Conservation (phyloP, 2,888 invertebrate species). For the Tortrix viridana region DNA sequence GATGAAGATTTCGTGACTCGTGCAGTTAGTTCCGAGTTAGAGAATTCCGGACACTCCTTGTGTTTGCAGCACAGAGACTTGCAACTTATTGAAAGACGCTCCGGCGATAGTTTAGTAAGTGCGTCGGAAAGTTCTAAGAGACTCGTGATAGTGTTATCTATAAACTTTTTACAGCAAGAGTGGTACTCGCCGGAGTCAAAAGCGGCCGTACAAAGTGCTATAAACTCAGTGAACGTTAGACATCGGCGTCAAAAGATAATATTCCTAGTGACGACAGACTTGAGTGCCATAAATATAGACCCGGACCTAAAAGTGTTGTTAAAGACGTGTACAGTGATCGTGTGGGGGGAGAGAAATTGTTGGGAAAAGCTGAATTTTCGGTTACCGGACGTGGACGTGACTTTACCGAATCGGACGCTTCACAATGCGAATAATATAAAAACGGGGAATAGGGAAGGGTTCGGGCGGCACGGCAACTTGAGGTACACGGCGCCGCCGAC, state of each 20-base stretch:
- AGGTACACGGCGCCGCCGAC: conserved; percentile 82
- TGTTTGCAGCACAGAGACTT: conserved; percentile 88
- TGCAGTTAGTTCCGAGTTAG: conserved; percentile 89
- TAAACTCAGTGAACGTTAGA: conserved; percentile 86
- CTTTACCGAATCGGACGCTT: conserved; percentile 83
- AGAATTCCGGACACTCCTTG: conserved; percentile 86
- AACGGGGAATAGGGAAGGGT: conserved; percentile 76
- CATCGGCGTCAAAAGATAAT: conserved; percentile 85
- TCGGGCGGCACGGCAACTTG: conserved; percentile 78
- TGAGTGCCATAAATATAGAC: conserved; percentile 87
- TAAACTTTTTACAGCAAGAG: conserved; percentile 91
- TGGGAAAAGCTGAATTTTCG: conserved; percentile 94
- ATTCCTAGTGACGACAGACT: conserved; percentile 81
- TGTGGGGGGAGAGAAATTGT: conserved; percentile 93
- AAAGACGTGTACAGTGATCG: conserved; percentile 89
- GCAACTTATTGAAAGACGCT: conserved; percentile 83
- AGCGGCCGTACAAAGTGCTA: conserved; percentile 90
- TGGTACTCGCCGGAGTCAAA: conserved; percentile 93
- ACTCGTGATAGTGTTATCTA: conserved; percentile 91
- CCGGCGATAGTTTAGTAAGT: conserved; percentile 81
- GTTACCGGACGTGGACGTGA: conserved; percentile 90
- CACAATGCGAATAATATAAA: conserved; percentile 79
- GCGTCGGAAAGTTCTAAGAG: conserved; percentile 86
- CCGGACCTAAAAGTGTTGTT: conserved; percentile 89
- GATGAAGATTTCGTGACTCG: conserved; percentile 89